phyloP scores from a whole-genome alignment of 2,113 vertebrate genomes.

The Eulemur macaco region DNA sequence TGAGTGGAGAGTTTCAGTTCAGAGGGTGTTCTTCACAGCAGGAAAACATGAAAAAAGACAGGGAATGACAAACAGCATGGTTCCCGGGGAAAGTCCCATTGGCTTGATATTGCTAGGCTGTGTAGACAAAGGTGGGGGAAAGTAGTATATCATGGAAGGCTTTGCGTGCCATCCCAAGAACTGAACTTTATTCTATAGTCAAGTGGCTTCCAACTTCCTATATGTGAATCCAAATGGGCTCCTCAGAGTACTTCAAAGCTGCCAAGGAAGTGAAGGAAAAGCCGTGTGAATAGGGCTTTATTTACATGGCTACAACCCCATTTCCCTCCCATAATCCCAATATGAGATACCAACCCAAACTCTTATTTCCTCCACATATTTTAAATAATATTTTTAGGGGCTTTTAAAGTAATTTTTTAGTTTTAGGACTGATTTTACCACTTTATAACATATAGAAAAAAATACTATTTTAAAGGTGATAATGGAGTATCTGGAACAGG shows the following conservation, averaged over 20 bases:
- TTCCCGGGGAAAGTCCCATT: not conserved
- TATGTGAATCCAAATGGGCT: not conserved
- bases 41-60: not conserved
- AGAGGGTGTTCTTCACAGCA: fast-evolving
- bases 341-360: not conserved
- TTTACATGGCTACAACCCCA: not conserved
- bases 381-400: not conserved
- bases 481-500: not conserved
- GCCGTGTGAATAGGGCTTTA: not conserved
- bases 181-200: not conserved
- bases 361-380: not conserved
- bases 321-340: not conserved
- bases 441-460: not conserved
- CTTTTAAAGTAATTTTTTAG: not conserved
- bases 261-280: not conserved
- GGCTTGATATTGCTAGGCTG: not conserved
- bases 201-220: not conserved
- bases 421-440: constrained; percentile 7
- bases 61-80: too few relatives aligned
- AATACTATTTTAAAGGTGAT: not conserved
- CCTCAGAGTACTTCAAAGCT: not conserved
- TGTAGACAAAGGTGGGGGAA: not conserved
- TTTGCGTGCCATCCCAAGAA: not conserved
- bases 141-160: fast-evolving
- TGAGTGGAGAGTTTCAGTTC: not conserved